These are phyloP conservation scores for Monodelphis domestica DNA, from an alignment of 2,797 vertebrate genomes.

Conservation along the genomic window DNA sequence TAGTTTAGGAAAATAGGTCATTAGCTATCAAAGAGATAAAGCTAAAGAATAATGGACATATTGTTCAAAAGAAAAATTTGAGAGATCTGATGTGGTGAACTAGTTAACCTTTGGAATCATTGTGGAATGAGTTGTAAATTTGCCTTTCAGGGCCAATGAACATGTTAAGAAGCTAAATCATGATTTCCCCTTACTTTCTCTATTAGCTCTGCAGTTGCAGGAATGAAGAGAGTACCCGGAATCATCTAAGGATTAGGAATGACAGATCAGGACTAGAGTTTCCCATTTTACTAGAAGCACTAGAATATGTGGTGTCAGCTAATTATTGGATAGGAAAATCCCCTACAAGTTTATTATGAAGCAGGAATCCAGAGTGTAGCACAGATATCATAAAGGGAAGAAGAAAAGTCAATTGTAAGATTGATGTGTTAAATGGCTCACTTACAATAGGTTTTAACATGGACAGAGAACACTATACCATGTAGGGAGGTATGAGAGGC, in stretches of 20 bases:
- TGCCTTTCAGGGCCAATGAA: neutral
- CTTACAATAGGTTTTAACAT: neutral
- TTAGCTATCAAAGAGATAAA: neutral
- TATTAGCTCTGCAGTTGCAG: neutral
- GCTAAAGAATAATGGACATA: neutral
- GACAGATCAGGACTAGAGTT: neutral
- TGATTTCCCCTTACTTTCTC: neutral
- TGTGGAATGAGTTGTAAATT: neutral
- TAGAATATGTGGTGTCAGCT: neutral
- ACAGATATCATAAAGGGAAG: neutral
- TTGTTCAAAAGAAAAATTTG: neutral
- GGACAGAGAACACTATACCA: neutral
- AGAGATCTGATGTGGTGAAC: neutral
- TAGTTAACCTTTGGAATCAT: neutral
- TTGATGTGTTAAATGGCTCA: neutral
- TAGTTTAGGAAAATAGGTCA: neutral
- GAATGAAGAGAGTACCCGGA: neutral
- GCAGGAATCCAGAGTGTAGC: neutral
- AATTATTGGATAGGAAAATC: neutral
- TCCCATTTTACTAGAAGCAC: neutral
- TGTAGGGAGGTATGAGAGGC: neutral
- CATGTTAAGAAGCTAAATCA: neutral
- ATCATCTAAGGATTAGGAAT: neutral
- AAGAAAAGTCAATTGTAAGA: neutral
- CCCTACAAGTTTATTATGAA: too few relatives aligned